A percentile compares a stretch with the other conserved stretches of the same genome.
Conservation (phyloP, 1,140 invertebrate species). For the Bombus confusus region DNA sequence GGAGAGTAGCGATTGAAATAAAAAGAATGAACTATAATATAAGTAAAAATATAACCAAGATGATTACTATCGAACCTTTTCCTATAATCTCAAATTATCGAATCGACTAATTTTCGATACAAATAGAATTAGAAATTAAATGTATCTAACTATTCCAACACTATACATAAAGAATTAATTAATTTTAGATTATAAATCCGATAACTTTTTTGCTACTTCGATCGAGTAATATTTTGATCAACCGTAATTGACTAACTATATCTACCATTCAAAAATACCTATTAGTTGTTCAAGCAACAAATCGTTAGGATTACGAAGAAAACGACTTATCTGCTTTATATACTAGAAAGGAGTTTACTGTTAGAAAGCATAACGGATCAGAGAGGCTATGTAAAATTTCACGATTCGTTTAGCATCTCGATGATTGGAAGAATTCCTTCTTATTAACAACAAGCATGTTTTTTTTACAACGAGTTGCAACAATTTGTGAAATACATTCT, state of each 20-base stretch:
- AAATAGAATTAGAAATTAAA: no score
- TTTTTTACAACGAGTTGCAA: neutral
- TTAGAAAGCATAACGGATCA: slow-evolving; percentile 60
- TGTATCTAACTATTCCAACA: no score
- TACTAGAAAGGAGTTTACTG: slow-evolving; percentile 43
- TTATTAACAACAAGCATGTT: neutral
- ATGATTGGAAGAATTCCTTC: neutral
- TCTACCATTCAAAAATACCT: neutral
- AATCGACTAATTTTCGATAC: no score
- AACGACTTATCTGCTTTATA: neutral
- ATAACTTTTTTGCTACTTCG: no score
- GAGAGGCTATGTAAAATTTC: slow-evolving; percentile 22
- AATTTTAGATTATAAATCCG: no score
- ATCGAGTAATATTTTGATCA: no score
- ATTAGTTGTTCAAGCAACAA: neutral
- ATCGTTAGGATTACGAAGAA: neutral
- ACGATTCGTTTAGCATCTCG: slow-evolving; percentile 33
- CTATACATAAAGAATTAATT: no score
- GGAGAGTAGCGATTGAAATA: no score
- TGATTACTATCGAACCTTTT: no score
- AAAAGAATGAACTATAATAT: no score
- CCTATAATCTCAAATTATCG: no score
- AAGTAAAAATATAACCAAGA: no score
- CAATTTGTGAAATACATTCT: neutral
- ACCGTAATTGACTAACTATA: neutral